Evolutionary conservation across 2,113 vertebrate species (phyloP).

Genomic region (Heteronetta atricapilla): DNA sequence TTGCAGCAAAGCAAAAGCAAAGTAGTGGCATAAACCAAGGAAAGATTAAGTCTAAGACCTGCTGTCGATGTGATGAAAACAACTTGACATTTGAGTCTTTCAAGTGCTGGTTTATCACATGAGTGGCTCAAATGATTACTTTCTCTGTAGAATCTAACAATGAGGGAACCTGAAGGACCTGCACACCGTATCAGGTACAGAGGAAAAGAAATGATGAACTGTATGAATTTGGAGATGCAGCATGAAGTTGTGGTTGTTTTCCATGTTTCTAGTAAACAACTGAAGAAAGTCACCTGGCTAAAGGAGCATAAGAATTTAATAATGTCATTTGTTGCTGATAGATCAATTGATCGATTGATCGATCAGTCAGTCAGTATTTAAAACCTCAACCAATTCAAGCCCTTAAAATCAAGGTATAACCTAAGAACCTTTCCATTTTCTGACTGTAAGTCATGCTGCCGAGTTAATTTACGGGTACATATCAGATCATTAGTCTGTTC

Average conservation of each 20-base stretch:
- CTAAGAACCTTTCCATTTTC: not conserved
- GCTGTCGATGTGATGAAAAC: constrained; percentile 74
- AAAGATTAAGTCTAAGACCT: constrained; percentile 65
- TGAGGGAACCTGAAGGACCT: constrained; percentile 34
- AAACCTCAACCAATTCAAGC: not conserved
- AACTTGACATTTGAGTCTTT: constrained; percentile 80
- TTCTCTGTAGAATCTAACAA: constrained; percentile 59
- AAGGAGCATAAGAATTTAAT: not conserved
- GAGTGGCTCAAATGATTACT: constrained; percentile 69
- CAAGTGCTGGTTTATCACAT: constrained; percentile 69
- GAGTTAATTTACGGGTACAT: not conserved
- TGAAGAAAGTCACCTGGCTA: not conserved
- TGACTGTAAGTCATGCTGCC: not conserved
- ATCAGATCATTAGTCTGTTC: not conserved
- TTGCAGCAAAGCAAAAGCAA: constrained; percentile 49
- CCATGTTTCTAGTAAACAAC: not conserved
- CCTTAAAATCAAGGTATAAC: not conserved
- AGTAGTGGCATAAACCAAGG: constrained; percentile 58
- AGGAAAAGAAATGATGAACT: constrained; percentile 19
- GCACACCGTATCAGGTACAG: not conserved
- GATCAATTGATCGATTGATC: not conserved
- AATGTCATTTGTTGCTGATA: not conserved
- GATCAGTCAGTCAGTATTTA: not conserved
- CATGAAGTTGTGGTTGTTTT: not conserved
- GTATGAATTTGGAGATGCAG: not conserved